Percentiles rank a stretch among this genome's conserved stretches.
Conservation (phyloP, 2,113 vertebrate species). For the Smithornis capensis region DNA sequence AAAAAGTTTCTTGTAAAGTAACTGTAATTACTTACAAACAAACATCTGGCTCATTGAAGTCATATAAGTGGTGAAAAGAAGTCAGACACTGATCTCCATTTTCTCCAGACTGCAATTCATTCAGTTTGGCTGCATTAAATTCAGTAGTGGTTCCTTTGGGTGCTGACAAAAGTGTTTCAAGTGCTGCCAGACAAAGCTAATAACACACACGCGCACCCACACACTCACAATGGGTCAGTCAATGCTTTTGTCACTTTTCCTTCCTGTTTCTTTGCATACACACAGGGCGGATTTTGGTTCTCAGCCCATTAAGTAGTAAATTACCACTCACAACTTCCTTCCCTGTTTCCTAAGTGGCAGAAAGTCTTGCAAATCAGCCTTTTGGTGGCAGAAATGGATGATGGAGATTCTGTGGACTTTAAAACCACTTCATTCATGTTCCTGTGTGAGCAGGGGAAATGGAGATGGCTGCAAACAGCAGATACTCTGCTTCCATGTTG, state of each 20-base stretch:
- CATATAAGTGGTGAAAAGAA: neutral
- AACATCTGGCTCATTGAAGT: neutral
- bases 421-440: neutral
- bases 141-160: neutral
- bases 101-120: neutral
- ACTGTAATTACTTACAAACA: neutral
- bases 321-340: neutral
- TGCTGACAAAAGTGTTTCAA: neutral
- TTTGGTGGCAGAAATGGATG: neutral
- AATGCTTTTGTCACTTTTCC: neutral
- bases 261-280: neutral
- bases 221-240: neutral
- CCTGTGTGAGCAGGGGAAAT: neutral
- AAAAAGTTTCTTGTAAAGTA: neutral
- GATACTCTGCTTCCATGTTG: neutral
- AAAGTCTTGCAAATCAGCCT: neutral
- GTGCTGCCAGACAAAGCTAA: neutral
- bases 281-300: neutral
- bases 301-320: neutral
- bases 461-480: neutral
- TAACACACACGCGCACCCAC: rapidly evolving
- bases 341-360: neutral
- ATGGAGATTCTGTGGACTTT: neutral
- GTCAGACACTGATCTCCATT: neutral
- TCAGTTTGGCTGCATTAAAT: neutral